These are phyloP conservation scores for Parnassius smintheus DNA, from an alignment of 2,888 invertebrate species.

Conservation along the genomic window DNA sequence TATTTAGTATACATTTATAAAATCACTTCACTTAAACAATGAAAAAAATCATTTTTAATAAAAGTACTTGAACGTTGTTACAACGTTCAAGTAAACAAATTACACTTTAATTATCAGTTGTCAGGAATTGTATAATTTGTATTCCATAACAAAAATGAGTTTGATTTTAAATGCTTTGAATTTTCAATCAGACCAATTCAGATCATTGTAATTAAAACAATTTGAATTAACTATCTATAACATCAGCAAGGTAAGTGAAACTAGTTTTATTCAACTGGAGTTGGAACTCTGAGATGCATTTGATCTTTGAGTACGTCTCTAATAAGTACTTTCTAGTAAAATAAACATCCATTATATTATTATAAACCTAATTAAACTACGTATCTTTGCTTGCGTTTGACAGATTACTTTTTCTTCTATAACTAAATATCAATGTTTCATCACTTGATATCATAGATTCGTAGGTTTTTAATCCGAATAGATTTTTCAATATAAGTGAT, in stretches of 20 bases:
- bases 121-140: constrained; percentile 14
- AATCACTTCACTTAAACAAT: background rate
- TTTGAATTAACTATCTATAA: constrained; percentile 5
- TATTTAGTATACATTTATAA: too few relatives aligned
- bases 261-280: background rate
- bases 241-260: constrained; percentile 1
- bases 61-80: background rate
- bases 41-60: background rate
- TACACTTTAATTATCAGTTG: constrained; percentile 9
- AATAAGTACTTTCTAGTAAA: too few relatives aligned
- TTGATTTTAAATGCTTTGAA: constrained; percentile 2
- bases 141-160: constrained; percentile 8
- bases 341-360: too few relatives aligned
- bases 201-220: constrained; percentile 5
- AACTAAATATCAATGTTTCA: too few relatives aligned
- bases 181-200: constrained; percentile 1
- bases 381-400: too few relatives aligned
- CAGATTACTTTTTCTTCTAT: too few relatives aligned
- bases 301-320: too few relatives aligned
- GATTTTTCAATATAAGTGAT: too few relatives aligned
- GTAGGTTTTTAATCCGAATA: too few relatives aligned
- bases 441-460: too few relatives aligned
- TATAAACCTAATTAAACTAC: too few relatives aligned
- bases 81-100: background rate
- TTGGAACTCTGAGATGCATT: too few relatives aligned